phyloP scores from a whole-genome alignment of 37 sponge, comb jelly and placozoan species.

The Ianthella basta region DNA sequence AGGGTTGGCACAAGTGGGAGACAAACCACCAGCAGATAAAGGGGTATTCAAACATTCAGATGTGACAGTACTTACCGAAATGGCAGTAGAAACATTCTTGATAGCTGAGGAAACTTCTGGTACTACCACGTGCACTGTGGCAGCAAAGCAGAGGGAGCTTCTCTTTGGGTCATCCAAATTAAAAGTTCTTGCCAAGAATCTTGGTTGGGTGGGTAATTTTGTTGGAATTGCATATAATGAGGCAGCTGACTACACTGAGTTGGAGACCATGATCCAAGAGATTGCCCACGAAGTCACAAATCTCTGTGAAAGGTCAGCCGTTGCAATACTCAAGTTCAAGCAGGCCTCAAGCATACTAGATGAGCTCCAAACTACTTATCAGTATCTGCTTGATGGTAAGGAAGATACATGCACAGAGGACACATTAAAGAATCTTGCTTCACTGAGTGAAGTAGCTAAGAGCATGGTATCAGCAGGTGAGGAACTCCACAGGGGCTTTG shows the following conservation, averaged over 20 bases:
- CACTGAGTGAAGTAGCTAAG: slow-evolving; percentile 16
- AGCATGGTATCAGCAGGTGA: slow-evolving; percentile 46
- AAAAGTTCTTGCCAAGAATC: slow-evolving; percentile 54
- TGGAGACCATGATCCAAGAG: slow-evolving; percentile 40
- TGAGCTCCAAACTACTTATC: slow-evolving; percentile 33
- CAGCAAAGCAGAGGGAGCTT: slow-evolving; percentile 6
- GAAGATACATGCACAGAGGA: too few species aligned
- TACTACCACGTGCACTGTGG: not conserved
- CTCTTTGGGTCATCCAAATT: slow-evolving; percentile 46
- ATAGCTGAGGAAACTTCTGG: not conserved
- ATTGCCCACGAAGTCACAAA: slow-evolving; percentile 46
- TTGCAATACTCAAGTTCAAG: slow-evolving; percentile 31
- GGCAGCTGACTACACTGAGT: slow-evolving; percentile 52
- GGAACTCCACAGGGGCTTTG: slow-evolving; percentile 49
- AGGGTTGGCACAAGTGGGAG: too few species aligned
- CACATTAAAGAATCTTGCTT: slow-evolving; percentile 24
- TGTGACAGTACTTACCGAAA: too few species aligned
- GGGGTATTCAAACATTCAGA: too few species aligned
- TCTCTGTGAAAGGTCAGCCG: slow-evolving; percentile 47
- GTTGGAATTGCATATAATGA: slow-evolving; percentile 64
- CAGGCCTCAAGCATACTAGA: slow-evolving; percentile 30
- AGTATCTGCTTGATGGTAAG: slow-evolving; percentile 30
- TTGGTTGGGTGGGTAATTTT: slow-evolving; percentile 56
- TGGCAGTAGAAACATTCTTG: too few species aligned
- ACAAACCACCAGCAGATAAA: too few species aligned